phyloP scores from a whole-genome alignment of 1,140 invertebrate species.

The Zophobas atratus region DNA sequence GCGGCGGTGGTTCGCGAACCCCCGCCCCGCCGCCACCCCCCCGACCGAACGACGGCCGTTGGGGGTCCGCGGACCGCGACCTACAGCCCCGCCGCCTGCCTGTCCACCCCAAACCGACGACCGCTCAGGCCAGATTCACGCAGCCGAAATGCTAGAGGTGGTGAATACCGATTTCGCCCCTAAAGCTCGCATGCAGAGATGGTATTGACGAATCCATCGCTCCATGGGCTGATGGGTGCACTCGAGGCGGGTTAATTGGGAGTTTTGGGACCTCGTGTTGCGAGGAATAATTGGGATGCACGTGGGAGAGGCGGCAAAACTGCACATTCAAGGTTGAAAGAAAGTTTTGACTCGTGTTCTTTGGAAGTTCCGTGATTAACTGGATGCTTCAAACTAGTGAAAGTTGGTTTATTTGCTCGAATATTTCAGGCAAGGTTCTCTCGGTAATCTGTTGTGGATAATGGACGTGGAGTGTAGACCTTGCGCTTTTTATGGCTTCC shows the following conservation, averaged over 20 bases:
- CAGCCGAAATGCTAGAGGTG: conserved; percentile 44
- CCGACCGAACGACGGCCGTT: conserved; percentile 48
- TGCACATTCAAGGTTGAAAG: too few relatives aligned
- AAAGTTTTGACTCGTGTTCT: too few relatives aligned
- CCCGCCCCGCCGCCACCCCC: conserved; percentile 36
- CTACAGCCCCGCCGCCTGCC: conserved; percentile 47
- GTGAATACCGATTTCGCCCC: conserved; percentile 23
- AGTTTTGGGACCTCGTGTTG: not conserved
- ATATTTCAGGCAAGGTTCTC: too few relatives aligned
- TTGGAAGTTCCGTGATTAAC: too few relatives aligned
- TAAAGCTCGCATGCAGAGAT: not conserved
- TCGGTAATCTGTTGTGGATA: too few relatives aligned
- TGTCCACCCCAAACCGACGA: conserved; percentile 47
- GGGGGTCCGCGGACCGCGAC: conserved; percentile 55
- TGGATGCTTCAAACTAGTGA: too few relatives aligned
- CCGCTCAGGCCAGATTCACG: conserved; percentile 53
- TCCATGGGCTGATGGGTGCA: too few relatives aligned
- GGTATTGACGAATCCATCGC: conserved; percentile 11
- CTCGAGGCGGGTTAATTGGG: not conserved
- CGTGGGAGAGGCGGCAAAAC: too few relatives aligned
- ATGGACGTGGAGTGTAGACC: too few relatives aligned
- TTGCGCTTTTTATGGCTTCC: too few relatives aligned
- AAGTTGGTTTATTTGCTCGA: too few relatives aligned
- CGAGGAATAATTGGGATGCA: too few relatives aligned
- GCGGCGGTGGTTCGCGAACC: conserved; percentile 52